Percentiles rank a stretch among this genome's conserved stretches.
These are phyloP conservation scores for Okapia johnstoni DNA, from an alignment of 2,113 vertebrate genomes.

Conservation along the genomic window DNA sequence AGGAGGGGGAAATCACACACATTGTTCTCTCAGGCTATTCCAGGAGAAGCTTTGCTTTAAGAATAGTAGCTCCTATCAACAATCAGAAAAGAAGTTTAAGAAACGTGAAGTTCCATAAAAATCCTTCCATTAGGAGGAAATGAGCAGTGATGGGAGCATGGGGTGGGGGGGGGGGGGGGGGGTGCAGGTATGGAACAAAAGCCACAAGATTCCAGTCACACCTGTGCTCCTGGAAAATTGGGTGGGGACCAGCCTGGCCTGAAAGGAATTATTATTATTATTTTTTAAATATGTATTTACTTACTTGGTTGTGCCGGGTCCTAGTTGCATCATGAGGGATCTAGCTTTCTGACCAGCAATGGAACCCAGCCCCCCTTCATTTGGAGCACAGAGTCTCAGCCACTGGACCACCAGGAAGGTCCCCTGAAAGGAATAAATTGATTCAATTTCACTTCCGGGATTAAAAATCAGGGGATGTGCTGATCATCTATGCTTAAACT, in stretches of 20 bases:
- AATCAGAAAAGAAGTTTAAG: neutral
- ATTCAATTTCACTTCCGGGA: neutral
- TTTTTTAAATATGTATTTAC: neutral
- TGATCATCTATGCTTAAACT: neutral
- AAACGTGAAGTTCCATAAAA: neutral
- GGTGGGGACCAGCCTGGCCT: neutral
- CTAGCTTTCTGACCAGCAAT: neutral
- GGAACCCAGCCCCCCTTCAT: neutral
- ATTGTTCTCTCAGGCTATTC: too few species aligned
- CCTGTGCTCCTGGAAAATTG: neutral
- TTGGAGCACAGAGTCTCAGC: neutral
- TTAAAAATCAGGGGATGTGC: neutral
- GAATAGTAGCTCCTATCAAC: neutral
- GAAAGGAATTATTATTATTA: neutral
- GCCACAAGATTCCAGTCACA: neutral
- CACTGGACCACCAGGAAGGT: neutral
- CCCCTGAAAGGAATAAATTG: neutral
- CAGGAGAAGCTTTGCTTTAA: neutral
- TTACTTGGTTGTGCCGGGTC: neutral
- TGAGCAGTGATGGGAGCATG: neutral
- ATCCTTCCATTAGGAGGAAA: neutral
- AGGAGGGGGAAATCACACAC: neutral
- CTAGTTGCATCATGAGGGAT: neutral
- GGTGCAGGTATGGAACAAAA: neutral
- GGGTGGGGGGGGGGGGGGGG: neutral